Evolutionary conservation across 35 echinoderm and acorn worm genomes (phyloP).

Genomic region (Stichopus chloronotus): DNA sequence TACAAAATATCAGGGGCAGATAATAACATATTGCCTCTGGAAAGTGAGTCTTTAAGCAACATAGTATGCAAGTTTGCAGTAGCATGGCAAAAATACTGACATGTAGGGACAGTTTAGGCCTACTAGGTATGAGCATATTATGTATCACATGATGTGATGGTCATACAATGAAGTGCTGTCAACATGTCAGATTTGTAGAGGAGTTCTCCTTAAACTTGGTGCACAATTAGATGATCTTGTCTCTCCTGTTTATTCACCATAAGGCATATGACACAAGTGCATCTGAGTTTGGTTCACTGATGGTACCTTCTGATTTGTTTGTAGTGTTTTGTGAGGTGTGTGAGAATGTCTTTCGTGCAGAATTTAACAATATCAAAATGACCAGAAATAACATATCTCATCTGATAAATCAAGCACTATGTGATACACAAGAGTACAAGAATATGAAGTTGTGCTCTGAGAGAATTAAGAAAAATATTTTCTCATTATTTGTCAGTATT

Average conservation of each 20-base stretch:
- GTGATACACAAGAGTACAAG: constrained; percentile 41
- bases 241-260: no score
- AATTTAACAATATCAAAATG: no score
- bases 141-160: constrained; percentile 15
- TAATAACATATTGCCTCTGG: not conserved
- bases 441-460: constrained; percentile 51
- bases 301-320: no score
- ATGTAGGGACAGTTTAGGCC: not conserved
- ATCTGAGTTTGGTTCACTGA: no score
- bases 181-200: no score
- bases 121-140: not conserved
- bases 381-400: constrained; percentile 54
- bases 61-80: not conserved
- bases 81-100: not conserved
- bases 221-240: constrained; percentile 49
- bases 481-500: constrained; percentile 63
- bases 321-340: no score
- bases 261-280: no score
- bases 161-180: no score
- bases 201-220: no score
- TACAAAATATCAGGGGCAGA: not conserved
- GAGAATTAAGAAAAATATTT: constrained; percentile 47
- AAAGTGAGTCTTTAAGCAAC: not conserved
- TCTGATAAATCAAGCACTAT: constrained; percentile 51
- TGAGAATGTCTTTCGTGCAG: no score